Percentiles rank a stretch among this genome's conserved stretches.
phyloP scores from a whole-genome alignment of 2,888 invertebrate genomes.

The Teleiodes luculella region DNA sequence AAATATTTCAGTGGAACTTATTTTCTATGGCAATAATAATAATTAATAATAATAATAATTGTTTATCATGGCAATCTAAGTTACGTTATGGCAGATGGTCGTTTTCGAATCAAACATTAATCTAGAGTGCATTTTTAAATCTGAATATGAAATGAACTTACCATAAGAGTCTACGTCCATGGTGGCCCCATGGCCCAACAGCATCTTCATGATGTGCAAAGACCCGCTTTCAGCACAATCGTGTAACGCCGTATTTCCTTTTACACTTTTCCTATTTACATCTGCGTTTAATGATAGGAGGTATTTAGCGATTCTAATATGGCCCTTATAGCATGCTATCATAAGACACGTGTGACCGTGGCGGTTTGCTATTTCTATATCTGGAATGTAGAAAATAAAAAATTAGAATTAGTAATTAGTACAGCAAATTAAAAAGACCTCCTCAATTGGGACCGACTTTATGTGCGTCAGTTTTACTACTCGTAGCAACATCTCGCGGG shows the following conservation, averaged over 20 bases:
- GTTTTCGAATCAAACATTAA: too few relatives aligned
- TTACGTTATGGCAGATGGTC: too few relatives aligned
- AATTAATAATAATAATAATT: too few relatives aligned
- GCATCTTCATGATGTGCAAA: conserved; percentile 92
- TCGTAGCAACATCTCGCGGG: too few relatives aligned
- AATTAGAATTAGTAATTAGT: not conserved
- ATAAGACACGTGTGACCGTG: conserved; percentile 98
- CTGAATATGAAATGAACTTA: conserved; percentile 52
- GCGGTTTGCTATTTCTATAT: conserved; percentile 96
- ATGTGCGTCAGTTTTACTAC: too few relatives aligned
- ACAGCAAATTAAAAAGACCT: too few relatives aligned
- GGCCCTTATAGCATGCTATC: conserved; percentile 98
- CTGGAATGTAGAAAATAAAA: conserved; percentile 67
- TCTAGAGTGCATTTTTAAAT: too few relatives aligned
- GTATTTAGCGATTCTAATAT: conserved; percentile 93
- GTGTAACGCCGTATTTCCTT: conserved; percentile 97
- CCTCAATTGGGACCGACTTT: too few relatives aligned
- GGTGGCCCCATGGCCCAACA: conserved; percentile 91
- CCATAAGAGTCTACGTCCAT: conserved; percentile 97
- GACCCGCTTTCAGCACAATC: conserved; percentile 98
- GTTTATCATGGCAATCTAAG: too few relatives aligned
- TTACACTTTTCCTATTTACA: conserved; percentile 94
- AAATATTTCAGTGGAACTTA: too few relatives aligned
- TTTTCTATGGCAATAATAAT: too few relatives aligned
- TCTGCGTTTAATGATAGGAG: conserved; percentile 91